Evolutionary conservation across 2,113 vertebrate genomes (phyloP).

Genomic region (Pteronura brasiliensis): DNA sequence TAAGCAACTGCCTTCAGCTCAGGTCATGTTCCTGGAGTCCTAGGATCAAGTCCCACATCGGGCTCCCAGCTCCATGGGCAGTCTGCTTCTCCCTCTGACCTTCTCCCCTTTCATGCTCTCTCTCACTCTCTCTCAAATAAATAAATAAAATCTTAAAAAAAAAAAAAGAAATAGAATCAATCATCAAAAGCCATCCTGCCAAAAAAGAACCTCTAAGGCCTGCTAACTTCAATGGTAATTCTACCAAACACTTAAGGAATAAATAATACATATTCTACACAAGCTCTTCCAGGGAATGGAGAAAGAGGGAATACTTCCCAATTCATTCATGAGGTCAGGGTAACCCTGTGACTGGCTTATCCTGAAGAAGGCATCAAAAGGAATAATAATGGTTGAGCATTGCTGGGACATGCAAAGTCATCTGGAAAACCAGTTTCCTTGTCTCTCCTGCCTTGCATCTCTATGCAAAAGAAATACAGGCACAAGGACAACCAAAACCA

Average conservation of each 20-base stretch:
- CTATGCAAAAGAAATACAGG: background rate
- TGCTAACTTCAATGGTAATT: background rate
- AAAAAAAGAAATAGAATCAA: background rate
- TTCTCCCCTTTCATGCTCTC: too few species aligned
- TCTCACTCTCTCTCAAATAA: too few species aligned
- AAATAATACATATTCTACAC: background rate
- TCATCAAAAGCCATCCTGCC: background rate
- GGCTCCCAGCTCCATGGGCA: too few species aligned
- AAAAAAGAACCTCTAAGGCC: background rate
- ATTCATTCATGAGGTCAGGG: background rate
- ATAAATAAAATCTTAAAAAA: too few species aligned
- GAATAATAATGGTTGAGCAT: background rate
- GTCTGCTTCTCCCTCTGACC: too few species aligned
- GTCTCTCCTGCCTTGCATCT: background rate
- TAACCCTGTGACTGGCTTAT: background rate
- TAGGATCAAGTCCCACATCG: too few species aligned
- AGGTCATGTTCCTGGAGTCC: too few species aligned
- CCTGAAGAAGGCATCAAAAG: background rate
- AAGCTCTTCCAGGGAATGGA: background rate
- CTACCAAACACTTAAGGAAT: background rate
- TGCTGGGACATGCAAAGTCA: background rate
- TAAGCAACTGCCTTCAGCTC: too few species aligned
- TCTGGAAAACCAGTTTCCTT: background rate
- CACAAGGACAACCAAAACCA: background rate
- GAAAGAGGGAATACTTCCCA: background rate